phyloP scores from a whole-genome alignment of 2,113 vertebrate genomes.

The Empidonax alnorum region DNA sequence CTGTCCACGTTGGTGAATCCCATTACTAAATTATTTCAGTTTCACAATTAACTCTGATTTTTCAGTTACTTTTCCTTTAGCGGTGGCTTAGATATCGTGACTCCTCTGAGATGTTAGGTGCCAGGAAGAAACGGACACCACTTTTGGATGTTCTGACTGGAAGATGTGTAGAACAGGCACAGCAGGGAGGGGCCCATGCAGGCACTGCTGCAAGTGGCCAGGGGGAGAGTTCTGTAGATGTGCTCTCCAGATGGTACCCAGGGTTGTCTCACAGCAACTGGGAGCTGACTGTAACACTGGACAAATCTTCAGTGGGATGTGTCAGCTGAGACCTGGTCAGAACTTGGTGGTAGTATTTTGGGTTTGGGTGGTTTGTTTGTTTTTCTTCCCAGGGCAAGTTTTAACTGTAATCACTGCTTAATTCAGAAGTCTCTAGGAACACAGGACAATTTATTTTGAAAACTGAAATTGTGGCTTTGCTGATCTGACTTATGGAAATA shows the following conservation, averaged over 20 bases:
- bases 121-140: accelerated
- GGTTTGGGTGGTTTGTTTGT: background rate
- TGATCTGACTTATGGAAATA: background rate
- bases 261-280: no score
- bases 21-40: background rate
- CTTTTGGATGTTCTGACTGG: background rate
- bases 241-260: accelerated
- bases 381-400: background rate
- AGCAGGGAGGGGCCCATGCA: no score
- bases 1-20: accelerated
- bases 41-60: background rate
- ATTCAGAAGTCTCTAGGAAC: background rate
- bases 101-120: background rate
- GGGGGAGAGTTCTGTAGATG: background rate
- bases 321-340: background rate
- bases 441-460: background rate
- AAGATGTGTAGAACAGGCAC: background rate
- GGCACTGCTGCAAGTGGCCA: accelerated
- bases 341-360: background rate
- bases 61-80: background rate
- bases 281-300: accelerated
- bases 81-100: accelerated
- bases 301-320: background rate
- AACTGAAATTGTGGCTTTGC: background rate
- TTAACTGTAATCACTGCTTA: background rate